Evolutionary conservation across 2,888 invertebrate genomes (phyloP).

Genomic region (Melanostoma mellinum): DNA sequence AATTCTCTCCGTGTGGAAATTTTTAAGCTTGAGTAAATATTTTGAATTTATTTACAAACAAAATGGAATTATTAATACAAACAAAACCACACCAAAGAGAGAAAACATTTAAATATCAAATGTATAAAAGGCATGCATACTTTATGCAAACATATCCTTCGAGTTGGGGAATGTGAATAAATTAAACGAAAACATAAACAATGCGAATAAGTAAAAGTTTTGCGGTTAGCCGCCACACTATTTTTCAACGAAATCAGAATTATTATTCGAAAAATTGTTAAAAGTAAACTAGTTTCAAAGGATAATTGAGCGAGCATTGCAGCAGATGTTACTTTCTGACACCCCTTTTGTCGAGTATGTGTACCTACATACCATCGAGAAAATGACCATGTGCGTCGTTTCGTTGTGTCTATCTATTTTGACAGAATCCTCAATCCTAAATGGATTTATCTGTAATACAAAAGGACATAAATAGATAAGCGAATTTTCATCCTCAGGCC

Average conservation of each 20-base stretch:
- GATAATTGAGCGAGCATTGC: constrained; percentile 19
- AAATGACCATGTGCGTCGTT: constrained; percentile 38
- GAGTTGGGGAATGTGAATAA: not conserved
- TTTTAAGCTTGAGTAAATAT: constrained; percentile 52
- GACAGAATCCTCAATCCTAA: constrained; percentile 49
- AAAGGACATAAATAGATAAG: constrained; percentile 39
- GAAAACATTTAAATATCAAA: constrained; percentile 23
- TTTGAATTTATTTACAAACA: constrained; percentile 43
- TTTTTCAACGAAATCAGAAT: not conserved
- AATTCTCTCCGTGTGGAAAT: not conserved
- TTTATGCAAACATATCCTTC: constrained; percentile 11
- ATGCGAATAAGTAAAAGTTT: not conserved
- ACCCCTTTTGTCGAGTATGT: constrained; percentile 34
- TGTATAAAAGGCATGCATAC: not conserved
- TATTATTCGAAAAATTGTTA: not conserved
- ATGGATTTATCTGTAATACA: constrained; percentile 26
- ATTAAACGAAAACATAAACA: constrained; percentile 3
- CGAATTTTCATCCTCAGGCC: constrained; percentile 23
- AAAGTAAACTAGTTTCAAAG: constrained; percentile 43
- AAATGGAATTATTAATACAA: constrained; percentile 46
- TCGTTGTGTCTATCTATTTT: constrained; percentile 23
- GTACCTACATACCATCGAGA: not conserved
- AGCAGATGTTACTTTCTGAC: constrained; percentile 53
- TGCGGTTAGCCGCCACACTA: constrained; percentile 6
- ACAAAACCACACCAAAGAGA: constrained; percentile 52